These are phyloP conservation scores for Balearica regulorum DNA, from an alignment of 2,797 vertebrate genomes.

Conservation along the genomic window DNA sequence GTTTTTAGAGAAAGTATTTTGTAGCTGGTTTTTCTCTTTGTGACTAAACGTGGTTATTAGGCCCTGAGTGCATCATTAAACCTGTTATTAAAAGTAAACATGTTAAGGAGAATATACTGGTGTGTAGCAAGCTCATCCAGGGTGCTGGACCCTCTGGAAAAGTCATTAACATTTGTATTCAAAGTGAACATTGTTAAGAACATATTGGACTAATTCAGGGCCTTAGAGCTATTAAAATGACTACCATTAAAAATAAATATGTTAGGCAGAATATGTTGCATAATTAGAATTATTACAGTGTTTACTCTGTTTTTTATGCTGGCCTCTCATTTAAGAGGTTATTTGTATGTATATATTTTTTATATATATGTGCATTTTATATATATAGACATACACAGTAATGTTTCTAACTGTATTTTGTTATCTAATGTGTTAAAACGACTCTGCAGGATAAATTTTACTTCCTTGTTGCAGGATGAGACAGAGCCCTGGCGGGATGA, in stretches of 20 bases:
- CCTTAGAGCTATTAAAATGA: conserved; percentile 62
- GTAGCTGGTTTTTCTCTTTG: conserved; percentile 58
- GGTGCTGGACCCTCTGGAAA: conserved; percentile 49
- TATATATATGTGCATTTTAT: neutral
- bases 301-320: conserved; percentile 4
- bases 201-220: conserved; percentile 60
- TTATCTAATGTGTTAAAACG: conserved; percentile 7
- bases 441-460: neutral
- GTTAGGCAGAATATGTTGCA: conserved; percentile 28
- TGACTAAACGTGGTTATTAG: conserved; percentile 52
- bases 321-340: neutral
- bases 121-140: neutral
- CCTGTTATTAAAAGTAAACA: conserved; percentile 57
- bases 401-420: neutral
- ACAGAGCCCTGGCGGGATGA: neutral
- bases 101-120: neutral
- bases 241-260: conserved; percentile 59
- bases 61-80: conserved; percentile 55
- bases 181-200: conserved; percentile 47
- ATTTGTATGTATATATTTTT: neutral
- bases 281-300: conserved; percentile 51
- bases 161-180: conserved; percentile 56
- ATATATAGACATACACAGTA: neutral
- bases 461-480: conserved; percentile 31
- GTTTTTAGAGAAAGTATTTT: conserved; percentile 55